Base-by-base conservation (phyloP, 2,888 invertebrate species). In the Tyria jacobaeae region DNA sequence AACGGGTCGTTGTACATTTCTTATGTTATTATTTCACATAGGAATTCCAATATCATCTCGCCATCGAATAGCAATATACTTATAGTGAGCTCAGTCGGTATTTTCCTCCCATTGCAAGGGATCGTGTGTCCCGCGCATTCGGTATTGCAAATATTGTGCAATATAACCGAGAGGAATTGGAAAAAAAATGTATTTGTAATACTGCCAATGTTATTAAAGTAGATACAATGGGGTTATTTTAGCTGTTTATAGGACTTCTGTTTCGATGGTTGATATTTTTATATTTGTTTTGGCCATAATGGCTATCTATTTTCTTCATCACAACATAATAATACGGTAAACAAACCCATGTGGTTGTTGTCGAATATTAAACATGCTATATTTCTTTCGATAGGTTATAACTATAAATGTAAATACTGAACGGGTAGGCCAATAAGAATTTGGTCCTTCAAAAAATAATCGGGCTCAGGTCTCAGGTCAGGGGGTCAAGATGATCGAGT, bases 101-200 rank as follows among this genome's bases (percentile, higher is more conserved):
- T 89, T 89, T 87, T 84, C 85, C 83, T 88, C 83, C 81, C 83
- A 87, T 87, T 86, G 87, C 89, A 81, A 68, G 72, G 80, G 81
- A 79, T 80, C 80, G 80, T 76, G 78, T 79, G 84, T 79, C 79
- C 76, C 80, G 78, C 83, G 82, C 84, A 82, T 81, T 82, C 85
- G 83, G 87, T 90, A 91, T 90, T 88, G 88, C 90, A 89, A 89
- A 83, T 88, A 88, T 86, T 84, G 86, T 82, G 84, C 85, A 84
- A 83, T 86, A 87, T 81, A 81, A 81, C 73, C 75, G 70, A 72
- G 75, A 73, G 68, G 72, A 78, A 78, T 81, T 76, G 75, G 75
- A 75, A 74, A 75, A n/a, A 57, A 78, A 77, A 71, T 61, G 70
- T 69, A 66, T 71, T 77, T 71, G 71, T 76, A 64, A 65, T 71